These are phyloP conservation scores for Cotesia glomerata DNA, from an alignment of 1,140 invertebrate genomes.

Conservation along the genomic window DNA sequence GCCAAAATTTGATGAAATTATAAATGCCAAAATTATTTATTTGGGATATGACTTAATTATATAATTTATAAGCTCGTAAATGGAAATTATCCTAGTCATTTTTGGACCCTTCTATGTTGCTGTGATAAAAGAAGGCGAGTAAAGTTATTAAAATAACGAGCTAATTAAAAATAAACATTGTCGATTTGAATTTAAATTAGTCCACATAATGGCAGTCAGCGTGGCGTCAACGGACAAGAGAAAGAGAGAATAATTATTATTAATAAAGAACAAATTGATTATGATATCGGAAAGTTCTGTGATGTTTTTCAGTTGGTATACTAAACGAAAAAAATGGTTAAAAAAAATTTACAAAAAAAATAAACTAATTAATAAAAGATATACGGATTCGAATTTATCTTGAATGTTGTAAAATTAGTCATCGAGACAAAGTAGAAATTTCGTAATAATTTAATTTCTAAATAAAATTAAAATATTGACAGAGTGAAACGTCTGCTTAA, in stretches of 20 bases:
- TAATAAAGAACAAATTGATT: conserved; percentile 23
- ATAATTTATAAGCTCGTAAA: conserved; percentile 39
- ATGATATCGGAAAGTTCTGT: conserved; percentile 60
- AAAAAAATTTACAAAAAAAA: conserved; percentile 38
- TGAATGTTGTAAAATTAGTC: conserved; percentile 5
- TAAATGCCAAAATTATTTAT: conserved; percentile 34
- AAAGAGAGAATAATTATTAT: conserved; percentile 1
- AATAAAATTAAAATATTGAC: not conserved
- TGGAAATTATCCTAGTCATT: conserved; percentile 61
- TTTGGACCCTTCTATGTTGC: conserved; percentile 57
- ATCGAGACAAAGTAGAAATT: not conserved
- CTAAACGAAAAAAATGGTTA: conserved; percentile 39
- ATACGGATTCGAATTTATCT: not conserved
- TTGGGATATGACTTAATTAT: conserved; percentile 21
- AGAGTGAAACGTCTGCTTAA: not conserved
- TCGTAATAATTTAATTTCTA: conserved; percentile 2
- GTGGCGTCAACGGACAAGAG: conserved; percentile 29
- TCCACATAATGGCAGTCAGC: conserved; percentile 39
- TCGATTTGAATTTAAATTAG: conserved; percentile 11
- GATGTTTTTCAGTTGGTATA: conserved; percentile 61
- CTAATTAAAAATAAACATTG: conserved; percentile 16
- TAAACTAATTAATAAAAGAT: not conserved
- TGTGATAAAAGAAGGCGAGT: conserved; percentile 56
- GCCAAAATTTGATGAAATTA: not conserved
- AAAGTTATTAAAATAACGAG: conserved; percentile 15